Evolutionary conservation across 2,797 vertebrate species (phyloP), one percentile per base, ranked within the genome.

Genomic region (Ibycter americanus): DNA sequence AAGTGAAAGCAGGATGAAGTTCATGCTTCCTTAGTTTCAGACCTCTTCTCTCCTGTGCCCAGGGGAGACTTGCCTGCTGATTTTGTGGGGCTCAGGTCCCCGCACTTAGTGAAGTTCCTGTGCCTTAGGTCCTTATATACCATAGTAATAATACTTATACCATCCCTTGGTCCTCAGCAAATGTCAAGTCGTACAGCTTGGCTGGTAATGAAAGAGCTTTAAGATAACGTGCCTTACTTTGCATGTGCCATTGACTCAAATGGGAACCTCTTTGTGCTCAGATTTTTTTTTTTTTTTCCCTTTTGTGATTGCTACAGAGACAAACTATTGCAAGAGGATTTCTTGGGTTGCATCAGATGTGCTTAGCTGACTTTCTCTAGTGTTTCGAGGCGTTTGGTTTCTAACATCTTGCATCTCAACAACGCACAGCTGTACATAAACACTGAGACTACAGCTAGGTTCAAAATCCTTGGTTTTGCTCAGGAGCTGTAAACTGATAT

Each of bases 151-250:
- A 36, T 11, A 31, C 14, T 51, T 68, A 14, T 7, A 59, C 9
- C 13, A 31, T 72, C 14, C 32, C 20, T 51, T 42, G 31, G 6
- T 74, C n/a, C 44, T 89, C 54, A 87, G 44, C 18, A 59, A 40
- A n/a, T 6, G 5, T 7, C 16, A 29, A 40, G 9, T 73, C 1
- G 1, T 67, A n/a, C 20, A 42, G 3, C 17, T 58, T 5, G 2
- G 16, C 62, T 74, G 34, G 23, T 42, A 51, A 42, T 31, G 21
- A 25, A n/a, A 42, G 55, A 84, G 12, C 10, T 70, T 84, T 56
- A 68, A 68, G n/a, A 1, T 22, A 18, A 36, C 0, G 0, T 52
- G 16, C 11, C 40, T 65, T 81, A 22, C 49, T 67, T 63, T 25
- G n/a, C 32, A 13, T 36, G 81, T 82, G 26, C 27, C 4, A 1